Evolutionary conservation across 2,888 invertebrate species (phyloP), one percentile per base, ranked within the genome.

Genomic region (Epistrophe eligans): DNA sequence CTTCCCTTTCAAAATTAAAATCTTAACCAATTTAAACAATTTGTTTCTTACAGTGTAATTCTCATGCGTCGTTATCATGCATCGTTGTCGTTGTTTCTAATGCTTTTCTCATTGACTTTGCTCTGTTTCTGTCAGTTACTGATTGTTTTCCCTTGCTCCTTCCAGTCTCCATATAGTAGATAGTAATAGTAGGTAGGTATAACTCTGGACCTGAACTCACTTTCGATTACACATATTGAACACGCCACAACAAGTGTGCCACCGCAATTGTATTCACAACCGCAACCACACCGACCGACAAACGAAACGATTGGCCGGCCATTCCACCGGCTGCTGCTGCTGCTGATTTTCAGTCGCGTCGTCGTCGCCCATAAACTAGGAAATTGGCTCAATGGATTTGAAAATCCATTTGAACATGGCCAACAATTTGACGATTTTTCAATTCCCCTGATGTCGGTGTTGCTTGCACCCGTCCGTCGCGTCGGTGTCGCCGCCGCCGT

Each of bases 181-280:
- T 19, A 38, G 43, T 35, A n/a, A n/a, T n/a, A n/a, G 6, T 17
- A n/a, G 6, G 15, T 6, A 43, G n/a, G 15, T 45, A 24, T 19
- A 55, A 55, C 32, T 48, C 32, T 48, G 45, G 28, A 67, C 13
- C 67, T 38, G 50, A 67, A 67, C 70, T 76, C 55, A 40, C 58
- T 74, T 79, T 60, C 64, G 83, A 83, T 83, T 87, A 83, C 79
- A 87, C 76, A 83, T 66, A 74, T 72, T 62, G 74, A 76, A 76
- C 83, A 76, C 71, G 76, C 71, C 76, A 76, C 79, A 79, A 76
- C 87, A 87, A 87, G 79, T 79, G 83, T 83, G 87, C 83, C 83
- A 87, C 64, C 62, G 45, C 45, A 48, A 70, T 50, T 50, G 50
- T 55, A 32, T 32, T 32, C 67, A 19, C 15, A 62, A 50, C 50